phyloP scores from a whole-genome alignment of 2,797 vertebrate genomes.

The Megaceryle alcyon region DNA sequence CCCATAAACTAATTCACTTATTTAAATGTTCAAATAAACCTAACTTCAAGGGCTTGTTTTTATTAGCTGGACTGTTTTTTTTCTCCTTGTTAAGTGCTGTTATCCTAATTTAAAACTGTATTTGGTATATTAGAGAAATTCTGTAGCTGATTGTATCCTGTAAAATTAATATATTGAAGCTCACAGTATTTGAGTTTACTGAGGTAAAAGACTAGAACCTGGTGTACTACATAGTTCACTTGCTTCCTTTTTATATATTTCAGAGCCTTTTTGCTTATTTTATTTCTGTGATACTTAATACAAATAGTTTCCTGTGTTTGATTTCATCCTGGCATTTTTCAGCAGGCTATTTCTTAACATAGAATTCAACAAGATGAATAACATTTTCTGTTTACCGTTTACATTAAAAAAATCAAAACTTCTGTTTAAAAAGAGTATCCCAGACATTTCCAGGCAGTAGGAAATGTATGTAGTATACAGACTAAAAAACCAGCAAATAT shows the following conservation, averaged over 20 bases:
- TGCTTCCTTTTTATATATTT: constrained; percentile 18
- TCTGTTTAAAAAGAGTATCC: constrained; percentile 5
- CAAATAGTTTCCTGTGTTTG: constrained; percentile 9
- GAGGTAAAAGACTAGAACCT: background rate
- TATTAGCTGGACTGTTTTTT: background rate
- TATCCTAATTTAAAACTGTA: background rate
- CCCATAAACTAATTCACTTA: background rate
- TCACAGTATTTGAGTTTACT: constrained; percentile 1
- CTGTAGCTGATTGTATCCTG: background rate
- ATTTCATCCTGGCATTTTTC: background rate
- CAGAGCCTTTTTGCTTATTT: background rate
- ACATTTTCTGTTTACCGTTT: constrained; percentile 34
- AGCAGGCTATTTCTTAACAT: background rate
- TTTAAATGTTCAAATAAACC: background rate
- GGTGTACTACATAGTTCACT: background rate
- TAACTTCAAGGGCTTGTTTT: background rate
- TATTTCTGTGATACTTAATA: background rate
- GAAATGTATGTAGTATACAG: background rate
- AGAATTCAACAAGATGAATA: constrained; percentile 17
- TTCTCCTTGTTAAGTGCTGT: background rate
- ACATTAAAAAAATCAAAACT: background rate
- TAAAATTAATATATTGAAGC: constrained; percentile 19
- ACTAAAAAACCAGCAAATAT: constrained; percentile 11
- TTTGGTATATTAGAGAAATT: constrained; percentile 17
- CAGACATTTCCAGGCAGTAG: constrained; percentile 38